Percentiles rank a stretch among this genome's conserved stretches.
phyloP scores from a whole-genome alignment of 2,888 invertebrate species.

The Dichetophora obliterata region DNA sequence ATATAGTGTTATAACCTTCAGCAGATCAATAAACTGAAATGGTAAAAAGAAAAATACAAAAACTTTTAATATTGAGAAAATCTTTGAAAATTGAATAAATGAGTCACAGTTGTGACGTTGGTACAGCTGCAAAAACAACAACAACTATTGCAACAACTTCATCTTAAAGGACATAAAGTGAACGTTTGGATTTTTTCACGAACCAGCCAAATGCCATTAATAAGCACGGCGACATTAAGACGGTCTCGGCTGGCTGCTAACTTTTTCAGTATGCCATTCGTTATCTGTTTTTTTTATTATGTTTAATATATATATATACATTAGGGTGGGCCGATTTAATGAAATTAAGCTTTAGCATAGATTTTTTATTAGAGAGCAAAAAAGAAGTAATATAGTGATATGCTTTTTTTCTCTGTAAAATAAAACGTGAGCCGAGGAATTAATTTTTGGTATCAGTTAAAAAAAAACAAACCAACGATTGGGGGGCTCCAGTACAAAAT shows the following conservation, averaged over 20 bases:
- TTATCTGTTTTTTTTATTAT: neutral
- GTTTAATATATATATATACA: neutral
- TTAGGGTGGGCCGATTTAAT: too few relatives aligned
- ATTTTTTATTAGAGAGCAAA: too few relatives aligned
- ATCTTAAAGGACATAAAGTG: neutral
- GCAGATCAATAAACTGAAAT: neutral
- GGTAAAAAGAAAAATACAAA: neutral
- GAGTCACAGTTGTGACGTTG: neutral
- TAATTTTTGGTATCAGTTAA: too few relatives aligned
- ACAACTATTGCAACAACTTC: neutral
- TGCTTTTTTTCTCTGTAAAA: too few relatives aligned
- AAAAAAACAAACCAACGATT: too few relatives aligned
- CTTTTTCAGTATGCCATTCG: neutral
- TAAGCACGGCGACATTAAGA: neutral
- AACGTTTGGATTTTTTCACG: too few relatives aligned
- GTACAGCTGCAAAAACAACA: neutral
- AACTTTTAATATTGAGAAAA: neutral
- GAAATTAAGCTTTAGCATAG: too few relatives aligned
- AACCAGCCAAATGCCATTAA: neutral
- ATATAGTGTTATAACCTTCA: neutral
- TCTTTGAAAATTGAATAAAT: neutral
- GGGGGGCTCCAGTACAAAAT: too few relatives aligned
- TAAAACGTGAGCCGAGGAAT: too few relatives aligned
- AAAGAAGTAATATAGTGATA: too few relatives aligned
- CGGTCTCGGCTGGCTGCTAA: neutral